Base-by-base conservation (phyloP, 2,888 invertebrate genomes). In the Heliconius sara region DNA sequence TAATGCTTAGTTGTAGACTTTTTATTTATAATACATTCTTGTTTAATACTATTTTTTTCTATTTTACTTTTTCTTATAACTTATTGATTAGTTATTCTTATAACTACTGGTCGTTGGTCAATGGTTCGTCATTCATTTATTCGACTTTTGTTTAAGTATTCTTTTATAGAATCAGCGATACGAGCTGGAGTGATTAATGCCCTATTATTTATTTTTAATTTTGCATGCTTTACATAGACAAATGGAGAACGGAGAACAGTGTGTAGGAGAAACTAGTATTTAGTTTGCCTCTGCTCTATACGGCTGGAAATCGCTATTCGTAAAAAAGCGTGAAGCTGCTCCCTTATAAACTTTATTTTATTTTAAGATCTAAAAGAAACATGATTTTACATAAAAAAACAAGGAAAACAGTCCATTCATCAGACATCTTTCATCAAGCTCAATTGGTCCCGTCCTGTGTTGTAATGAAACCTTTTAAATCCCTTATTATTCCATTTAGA, bases 401-500 rank as follows among this genome's bases (percentile, higher is more conserved):
- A 39, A 47, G 25, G 3, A 47, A 70, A 70, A 16, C 43, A 43
- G 9, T 25, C 13, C 43, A 70, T 25, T 47, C 39, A 6, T 16
- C 43, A 47, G 25, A n/a, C 39, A 25, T 70, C 70, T 16, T 70
- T 47, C 16, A 43, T 70, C 25, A 27, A 43, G 25, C 47, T 25
- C 43, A 70, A 70, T 43, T 25, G 43, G 7, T 25, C n/a, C 16
- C 43, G 13, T 67, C 43, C 25, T 6, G 34, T n/a, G 5, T 30
- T 68, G 12, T 52, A n/a, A 34, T 57, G 12, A 52, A 72, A 72
- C 72, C 22, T 30, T 72, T 72, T 34, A 72, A 72, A 47, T 65
- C 39, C 16, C 67, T 83, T 77, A 79, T 78, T 78, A 80, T 82
- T 78, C 76, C 71, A 68, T 63, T 39, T 57, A 77, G 71, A 71